Evolutionary conservation across 2,113 vertebrate genomes (phyloP), one percentile per base, ranked within the genome.

Genomic region (Calyptomena viridis): DNA sequence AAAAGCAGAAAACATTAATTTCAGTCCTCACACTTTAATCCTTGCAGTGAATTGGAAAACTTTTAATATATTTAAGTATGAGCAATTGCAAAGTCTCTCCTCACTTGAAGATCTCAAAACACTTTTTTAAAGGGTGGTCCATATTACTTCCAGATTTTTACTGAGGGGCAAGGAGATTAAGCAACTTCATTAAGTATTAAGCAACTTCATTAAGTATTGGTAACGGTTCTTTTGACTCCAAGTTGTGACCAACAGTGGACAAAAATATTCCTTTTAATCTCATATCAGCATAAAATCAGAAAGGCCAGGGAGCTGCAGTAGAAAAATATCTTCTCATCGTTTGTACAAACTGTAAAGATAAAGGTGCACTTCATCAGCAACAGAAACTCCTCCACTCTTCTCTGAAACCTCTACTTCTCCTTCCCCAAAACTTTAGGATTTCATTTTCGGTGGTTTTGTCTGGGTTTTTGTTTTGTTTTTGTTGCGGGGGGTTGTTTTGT

Each of bases 1-100:
- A 75, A 92, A 85, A 90, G 55, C 74, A 95, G 74, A 63, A 86
- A 93, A 59, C 46, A 46, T 47, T 93, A 81, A 93, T 91, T 97
- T 88, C 66, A 56, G 59, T 68, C 55, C 42, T 92, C 52, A 77
- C 47, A 63, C 33, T 81, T 87, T 68, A 90, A 80, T 95, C 72
- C 82, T 53, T 14, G 28, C 14, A 60, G 44, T 14, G 39, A 88
- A 77, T 56, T 87, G 56, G 79, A 84, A 87, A 78, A 40, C 21
- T 59, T 50, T 44, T 31, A 81, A 60, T 75, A 25, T 27, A 77
- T 72, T 87, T 85, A 87, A 85, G 66, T 56, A 35, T 4, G 76
- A 67, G 49, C 40, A 66, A 72, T 24, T 87, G 33, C 25, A 84
- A 88, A 81, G 14, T 56, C 52, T 64, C 21, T 40, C 84, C 46